phyloP scores from a whole-genome alignment of 2,113 vertebrate species.

The Sigmodon hispidus region DNA sequence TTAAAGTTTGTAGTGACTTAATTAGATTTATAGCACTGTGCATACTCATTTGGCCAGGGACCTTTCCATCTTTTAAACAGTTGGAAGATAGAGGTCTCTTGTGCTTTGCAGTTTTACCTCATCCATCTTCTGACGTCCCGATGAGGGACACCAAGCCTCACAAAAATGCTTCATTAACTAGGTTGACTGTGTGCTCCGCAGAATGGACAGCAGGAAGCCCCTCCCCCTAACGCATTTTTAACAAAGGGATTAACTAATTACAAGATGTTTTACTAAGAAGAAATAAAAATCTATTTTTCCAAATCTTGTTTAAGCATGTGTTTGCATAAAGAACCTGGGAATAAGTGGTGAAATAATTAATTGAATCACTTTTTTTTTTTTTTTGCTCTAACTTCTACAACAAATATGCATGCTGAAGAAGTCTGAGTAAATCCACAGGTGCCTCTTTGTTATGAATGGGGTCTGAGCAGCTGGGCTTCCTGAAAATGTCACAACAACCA shows the following conservation, averaged over 20 bases:
- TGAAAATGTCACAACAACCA: slow-evolving; percentile 70
- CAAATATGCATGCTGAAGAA: slow-evolving; percentile 47
- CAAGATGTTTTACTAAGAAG: slow-evolving; percentile 67
- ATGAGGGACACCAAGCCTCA: slow-evolving; percentile 79
- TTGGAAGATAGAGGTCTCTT: slow-evolving; percentile 77
- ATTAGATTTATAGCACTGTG: slow-evolving; percentile 83
- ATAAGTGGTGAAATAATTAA: slow-evolving; percentile 66
- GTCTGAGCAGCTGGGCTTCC: slow-evolving; percentile 68
- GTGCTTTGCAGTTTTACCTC: slow-evolving; percentile 82
- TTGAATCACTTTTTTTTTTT: slow-evolving; percentile 54
- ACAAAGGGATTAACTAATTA: slow-evolving; percentile 85
- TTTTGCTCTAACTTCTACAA: slow-evolving; percentile 49
- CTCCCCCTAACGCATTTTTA: slow-evolving; percentile 81
- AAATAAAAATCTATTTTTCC: slow-evolving; percentile 67
- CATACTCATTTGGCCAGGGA: slow-evolving; percentile 81
- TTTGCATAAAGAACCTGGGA: slow-evolving; percentile 68
- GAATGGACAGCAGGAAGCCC: slow-evolving; percentile 81
- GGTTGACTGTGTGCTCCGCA: slow-evolving; percentile 85
- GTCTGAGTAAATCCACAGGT: slow-evolving; percentile 7
- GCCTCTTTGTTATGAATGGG: background rate
- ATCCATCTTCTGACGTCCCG: slow-evolving; percentile 84
- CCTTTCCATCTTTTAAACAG: slow-evolving; percentile 78
- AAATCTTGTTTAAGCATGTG: slow-evolving; percentile 67
- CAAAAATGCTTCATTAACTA: slow-evolving; percentile 87
- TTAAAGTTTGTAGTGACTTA: slow-evolving; percentile 82